These are phyloP conservation scores for Scaptodrosophila lebanonensis DNA, from an alignment of 1,140 invertebrate species.

Conservation along the genomic window DNA sequence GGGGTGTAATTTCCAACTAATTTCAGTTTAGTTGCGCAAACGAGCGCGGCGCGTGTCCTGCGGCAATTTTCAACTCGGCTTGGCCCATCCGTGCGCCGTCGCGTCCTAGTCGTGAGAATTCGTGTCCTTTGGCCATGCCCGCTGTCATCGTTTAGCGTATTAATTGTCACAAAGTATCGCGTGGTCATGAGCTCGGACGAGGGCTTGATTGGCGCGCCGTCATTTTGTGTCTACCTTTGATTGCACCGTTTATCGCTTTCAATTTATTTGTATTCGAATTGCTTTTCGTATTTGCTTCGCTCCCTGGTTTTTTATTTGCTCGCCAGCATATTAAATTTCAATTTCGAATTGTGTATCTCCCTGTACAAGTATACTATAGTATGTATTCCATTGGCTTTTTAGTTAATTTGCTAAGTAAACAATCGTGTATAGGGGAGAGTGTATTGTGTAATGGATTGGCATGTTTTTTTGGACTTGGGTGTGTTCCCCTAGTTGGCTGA, in stretches of 20 bases:
- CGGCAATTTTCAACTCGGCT: constrained; percentile 58
- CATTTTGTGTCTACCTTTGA: constrained; percentile 43
- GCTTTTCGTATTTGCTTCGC: constrained; percentile 22
- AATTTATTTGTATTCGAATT: constrained; percentile 68
- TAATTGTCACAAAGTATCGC: constrained; percentile 71
- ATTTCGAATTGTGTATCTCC: constrained; percentile 54
- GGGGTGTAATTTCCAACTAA: constrained; percentile 58
- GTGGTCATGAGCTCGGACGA: constrained; percentile 27
- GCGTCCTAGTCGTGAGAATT: constrained; percentile 44
- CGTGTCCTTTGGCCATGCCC: constrained; percentile 21
- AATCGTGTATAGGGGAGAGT: constrained; percentile 32
- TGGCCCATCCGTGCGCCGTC: constrained; percentile 22
- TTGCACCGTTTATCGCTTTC: constrained; percentile 67
- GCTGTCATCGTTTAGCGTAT: constrained; percentile 62
- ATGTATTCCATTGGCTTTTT: constrained; percentile 55
- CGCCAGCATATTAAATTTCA: constrained; percentile 67
- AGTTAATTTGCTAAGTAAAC: constrained; percentile 75
- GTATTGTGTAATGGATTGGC: constrained; percentile 33
- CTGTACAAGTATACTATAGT: not conserved
- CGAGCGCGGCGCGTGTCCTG: constrained; percentile 66
- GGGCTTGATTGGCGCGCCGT: constrained; percentile 20
- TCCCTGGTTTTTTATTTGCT: constrained; percentile 44
- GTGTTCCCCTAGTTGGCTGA: too few relatives aligned
- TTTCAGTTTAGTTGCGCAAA: constrained; percentile 72
- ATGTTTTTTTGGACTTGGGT: constrained; percentile 50